A percentile compares a stretch with the other conserved stretches of the same genome.
These are phyloP conservation scores for Anniella stebbinsi DNA, from an alignment of 2,797 vertebrate species.

Conservation along the genomic window DNA sequence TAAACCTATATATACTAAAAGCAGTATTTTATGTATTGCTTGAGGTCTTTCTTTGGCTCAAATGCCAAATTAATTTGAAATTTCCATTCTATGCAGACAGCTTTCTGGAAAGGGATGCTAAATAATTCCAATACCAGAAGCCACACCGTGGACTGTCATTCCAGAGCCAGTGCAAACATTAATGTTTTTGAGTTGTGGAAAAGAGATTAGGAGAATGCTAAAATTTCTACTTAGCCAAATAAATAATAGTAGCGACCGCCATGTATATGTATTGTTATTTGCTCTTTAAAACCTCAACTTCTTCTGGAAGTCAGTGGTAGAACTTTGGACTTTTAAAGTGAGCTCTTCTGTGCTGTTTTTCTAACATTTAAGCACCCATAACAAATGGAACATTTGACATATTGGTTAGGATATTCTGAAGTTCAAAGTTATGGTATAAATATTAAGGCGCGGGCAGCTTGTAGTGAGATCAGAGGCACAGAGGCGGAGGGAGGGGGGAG, in stretches of 20 bases:
- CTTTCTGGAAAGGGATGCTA: background rate
- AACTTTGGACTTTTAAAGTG: background rate
- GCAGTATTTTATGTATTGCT: slow-evolving; percentile 7
- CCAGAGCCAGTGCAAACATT: background rate
- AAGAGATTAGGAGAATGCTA: accelerated
- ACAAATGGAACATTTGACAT: background rate
- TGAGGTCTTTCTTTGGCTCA: background rate
- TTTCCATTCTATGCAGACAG: background rate
- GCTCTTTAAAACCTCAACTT: background rate
- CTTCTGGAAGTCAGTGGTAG: background rate
- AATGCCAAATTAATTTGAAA: background rate
- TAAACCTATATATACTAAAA: accelerated
- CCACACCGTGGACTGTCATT: background rate
- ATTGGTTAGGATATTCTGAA: background rate
- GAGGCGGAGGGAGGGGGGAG: background rate
- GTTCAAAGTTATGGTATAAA: background rate
- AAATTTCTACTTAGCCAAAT: background rate
- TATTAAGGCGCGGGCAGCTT: background rate
- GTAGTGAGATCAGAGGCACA: background rate
- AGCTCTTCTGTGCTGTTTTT: background rate
- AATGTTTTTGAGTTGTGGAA: background rate
- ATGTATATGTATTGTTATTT: background rate
- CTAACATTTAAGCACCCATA: background rate
- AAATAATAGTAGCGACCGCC: background rate
- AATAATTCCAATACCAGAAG: background rate